These are phyloP conservation scores for Helostoma temminkii DNA, from an alignment of 2,797 vertebrate genomes.

Conservation along the genomic window DNA sequence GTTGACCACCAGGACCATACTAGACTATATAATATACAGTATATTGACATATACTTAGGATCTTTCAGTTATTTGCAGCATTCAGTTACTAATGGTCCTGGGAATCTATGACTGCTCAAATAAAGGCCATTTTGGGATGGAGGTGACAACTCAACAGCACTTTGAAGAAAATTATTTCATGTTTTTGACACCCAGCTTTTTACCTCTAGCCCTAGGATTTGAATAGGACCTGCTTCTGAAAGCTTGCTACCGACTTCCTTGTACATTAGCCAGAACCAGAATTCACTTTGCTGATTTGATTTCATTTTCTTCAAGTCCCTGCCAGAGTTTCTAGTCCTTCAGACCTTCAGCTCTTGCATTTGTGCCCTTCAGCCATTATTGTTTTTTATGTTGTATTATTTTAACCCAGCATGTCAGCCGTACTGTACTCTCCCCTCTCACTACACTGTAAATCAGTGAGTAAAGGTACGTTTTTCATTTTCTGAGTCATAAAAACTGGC, in stretches of 20 bases:
- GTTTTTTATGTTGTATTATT: slow-evolving; percentile 10
- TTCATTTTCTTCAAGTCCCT: neutral
- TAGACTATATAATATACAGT: too few relatives aligned
- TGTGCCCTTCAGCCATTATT: slow-evolving; percentile 7
- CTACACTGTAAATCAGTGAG: slow-evolving; percentile 10
- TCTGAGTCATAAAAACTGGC: slow-evolving; percentile 15
- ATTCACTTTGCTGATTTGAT: neutral
- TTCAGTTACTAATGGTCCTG: slow-evolving; percentile 14
- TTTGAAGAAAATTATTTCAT: slow-evolving; percentile 13
- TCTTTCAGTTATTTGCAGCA: slow-evolving; percentile 8
- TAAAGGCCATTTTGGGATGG: neutral
- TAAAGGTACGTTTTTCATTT: slow-evolving; percentile 19
- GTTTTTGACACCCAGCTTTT: neutral
- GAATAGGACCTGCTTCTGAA: neutral
- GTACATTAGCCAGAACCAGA: neutral
- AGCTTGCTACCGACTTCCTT: neutral
- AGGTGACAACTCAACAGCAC: slow-evolving; percentile 29
- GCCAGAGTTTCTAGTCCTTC: neutral
- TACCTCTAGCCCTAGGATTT: neutral
- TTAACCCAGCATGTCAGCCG: neutral
- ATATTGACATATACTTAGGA: slow-evolving; percentile 22
- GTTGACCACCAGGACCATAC: neutral
- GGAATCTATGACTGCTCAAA: neutral
- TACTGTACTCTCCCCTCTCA: neutral
- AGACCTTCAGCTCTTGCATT: neutral